phyloP scores from a whole-genome alignment of 2,797 vertebrate genomes.

The Sylvilagus floridanus region DNA sequence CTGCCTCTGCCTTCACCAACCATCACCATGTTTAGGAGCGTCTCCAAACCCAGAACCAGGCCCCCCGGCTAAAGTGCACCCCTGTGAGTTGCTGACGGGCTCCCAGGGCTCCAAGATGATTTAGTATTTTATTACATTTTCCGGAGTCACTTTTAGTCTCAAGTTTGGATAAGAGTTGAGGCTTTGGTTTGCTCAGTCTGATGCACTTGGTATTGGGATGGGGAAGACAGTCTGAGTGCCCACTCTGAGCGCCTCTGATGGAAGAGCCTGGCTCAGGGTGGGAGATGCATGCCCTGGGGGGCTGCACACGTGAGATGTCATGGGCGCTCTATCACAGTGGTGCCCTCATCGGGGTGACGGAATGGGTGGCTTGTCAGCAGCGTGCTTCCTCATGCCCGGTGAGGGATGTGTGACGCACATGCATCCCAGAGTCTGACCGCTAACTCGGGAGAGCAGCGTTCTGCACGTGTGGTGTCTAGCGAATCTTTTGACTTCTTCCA shows the following conservation, averaged over 20 bases:
- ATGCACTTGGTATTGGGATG: not conserved
- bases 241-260: not conserved
- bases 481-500: conserved; percentile 74
- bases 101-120: not conserved
- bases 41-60: not conserved
- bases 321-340: not conserved
- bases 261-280: not conserved
- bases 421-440: conserved; percentile 78
- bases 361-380: conserved; percentile 67
- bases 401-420: conserved; percentile 78
- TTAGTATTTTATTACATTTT: not conserved
- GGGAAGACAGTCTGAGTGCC: too few relatives aligned
- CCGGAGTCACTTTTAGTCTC: not conserved
- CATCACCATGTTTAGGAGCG: not conserved
- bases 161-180: not conserved
- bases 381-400: conserved; percentile 51
- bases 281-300: not conserved
- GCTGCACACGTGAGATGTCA: not conserved
- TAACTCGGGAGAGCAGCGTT: conserved; percentile 74
- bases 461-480: conserved; percentile 67
- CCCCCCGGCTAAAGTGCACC: not conserved
- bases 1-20: not conserved
- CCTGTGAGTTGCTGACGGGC: not conserved
- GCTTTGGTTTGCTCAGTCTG: not conserved
- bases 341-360: conserved; percentile 29